Conservation (phyloP, 2,888 invertebrate species). For the Spodoptera littoralis region DNA sequence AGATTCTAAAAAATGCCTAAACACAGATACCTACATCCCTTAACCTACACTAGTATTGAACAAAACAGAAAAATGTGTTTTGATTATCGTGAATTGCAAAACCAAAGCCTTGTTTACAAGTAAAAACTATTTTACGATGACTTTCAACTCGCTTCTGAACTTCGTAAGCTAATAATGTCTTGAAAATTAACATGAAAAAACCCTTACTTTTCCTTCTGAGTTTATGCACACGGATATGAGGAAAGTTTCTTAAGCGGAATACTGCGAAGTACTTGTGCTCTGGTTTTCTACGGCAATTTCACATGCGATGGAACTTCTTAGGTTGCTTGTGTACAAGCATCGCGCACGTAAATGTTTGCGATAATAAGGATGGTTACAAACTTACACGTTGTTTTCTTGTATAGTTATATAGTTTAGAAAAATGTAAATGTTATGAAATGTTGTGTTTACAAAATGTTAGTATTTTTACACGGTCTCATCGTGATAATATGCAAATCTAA, state of each 20-base stretch:
- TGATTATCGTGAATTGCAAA: slow-evolving; percentile 3
- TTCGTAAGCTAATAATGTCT: slow-evolving; percentile 18
- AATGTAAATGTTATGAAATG: no score
- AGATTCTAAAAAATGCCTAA: no score
- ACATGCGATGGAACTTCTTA: slow-evolving; percentile 1
- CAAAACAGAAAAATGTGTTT: not conserved
- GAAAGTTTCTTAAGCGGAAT: slow-evolving; percentile 41
- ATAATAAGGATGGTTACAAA: slow-evolving; percentile 1
- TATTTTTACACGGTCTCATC: no score
- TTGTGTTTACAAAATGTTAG: no score
- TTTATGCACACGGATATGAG: slow-evolving; percentile 36
- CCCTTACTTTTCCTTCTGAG: slow-evolving; percentile 29
- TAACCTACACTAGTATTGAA: not conserved
- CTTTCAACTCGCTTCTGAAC: slow-evolving; percentile 26
- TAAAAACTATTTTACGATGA: slow-evolving; percentile 29
- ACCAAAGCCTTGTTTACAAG: slow-evolving; percentile 18
- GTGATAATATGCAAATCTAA: no score
- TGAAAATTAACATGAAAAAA: slow-evolving; percentile 35
- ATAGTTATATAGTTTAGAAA: no score
- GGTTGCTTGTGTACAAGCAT: slow-evolving; percentile 1
- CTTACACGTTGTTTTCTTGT: not conserved
- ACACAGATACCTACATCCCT: no score
- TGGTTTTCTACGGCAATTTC: slow-evolving; percentile 8
- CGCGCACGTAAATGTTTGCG: slow-evolving; percentile 1
- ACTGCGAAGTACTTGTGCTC: slow-evolving; percentile 9